Base-by-base conservation (phyloP, 1,140 invertebrate genomes). In the Listronotus bonariensis region DNA sequence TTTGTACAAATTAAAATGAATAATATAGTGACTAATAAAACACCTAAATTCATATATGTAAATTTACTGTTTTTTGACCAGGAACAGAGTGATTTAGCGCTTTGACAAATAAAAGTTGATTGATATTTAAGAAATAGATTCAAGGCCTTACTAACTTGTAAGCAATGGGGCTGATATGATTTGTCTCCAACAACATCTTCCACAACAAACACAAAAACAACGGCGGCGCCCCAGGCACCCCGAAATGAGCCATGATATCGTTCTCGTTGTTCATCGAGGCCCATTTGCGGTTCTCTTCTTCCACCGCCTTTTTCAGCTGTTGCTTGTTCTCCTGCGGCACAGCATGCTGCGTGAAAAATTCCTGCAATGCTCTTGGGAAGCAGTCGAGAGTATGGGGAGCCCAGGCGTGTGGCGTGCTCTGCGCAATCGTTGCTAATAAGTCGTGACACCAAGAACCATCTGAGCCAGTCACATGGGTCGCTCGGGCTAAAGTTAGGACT, bases 241-340 rank as follows among this genome's bases (percentile, higher is more conserved):
- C 93, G 77, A 98, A 98, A 78, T 98, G 95, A 3, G 93, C 87
- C 68, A 98, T 95, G 11, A 97, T 95, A 76, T 98, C 95, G 76
- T 93, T 95, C 76, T 98, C 96, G 79, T 96, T 97, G 18, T 88
- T 95, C 94, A 97, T 97, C 0, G 92, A 95, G 42, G 92, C 91
- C 95, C 95, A 98, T 76, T 96, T 97, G 43, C 93, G 83, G 73
- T 96, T 97, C 74, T 98, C 96, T 73, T 96, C 93, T 73, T 97
- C 93, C 0, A 96, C 92, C 0, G 91, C 91, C 80, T 93, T 94
- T 79, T 94, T 96, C 0, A 97, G 81, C 61, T 93, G 85, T 73
- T 92, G 90, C 74, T 96, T 96, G 72, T 95, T 93, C 75, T 97
- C 95, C 74, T 91, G 0, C 3, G 88, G 86, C n/a, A 91, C 86